Conservation (phyloP, 1,140 invertebrate genomes). For the Lethrus apterus region DNA sequence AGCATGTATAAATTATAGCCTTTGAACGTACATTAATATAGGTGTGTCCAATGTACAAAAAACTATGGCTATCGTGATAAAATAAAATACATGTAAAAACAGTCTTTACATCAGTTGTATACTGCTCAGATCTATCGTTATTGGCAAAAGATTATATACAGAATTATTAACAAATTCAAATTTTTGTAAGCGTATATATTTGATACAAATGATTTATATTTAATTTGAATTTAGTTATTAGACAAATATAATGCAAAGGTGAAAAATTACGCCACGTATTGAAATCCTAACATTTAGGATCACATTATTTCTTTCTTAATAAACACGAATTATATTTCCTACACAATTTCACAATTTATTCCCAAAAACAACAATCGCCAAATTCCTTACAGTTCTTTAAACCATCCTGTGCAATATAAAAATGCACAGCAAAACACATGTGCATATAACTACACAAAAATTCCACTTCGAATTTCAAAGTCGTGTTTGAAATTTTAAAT, state of each 20-base stretch:
- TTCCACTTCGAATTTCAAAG: not conserved
- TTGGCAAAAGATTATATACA: constrained; percentile 4
- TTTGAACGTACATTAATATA: constrained; percentile 2
- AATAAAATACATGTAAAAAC: constrained; percentile 6
- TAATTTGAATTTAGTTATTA: not conserved
- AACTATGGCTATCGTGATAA: not conserved
- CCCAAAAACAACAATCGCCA: no score
- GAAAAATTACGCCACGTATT: no score
- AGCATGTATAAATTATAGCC: constrained; percentile 8
- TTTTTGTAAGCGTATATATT: not conserved
- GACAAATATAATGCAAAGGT: not conserved
- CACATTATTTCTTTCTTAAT: no score
- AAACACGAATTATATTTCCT: not conserved
- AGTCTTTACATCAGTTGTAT: constrained; percentile 11
- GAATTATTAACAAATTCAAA: not conserved
- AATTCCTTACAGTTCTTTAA: constrained; percentile 1
- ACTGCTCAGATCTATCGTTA: constrained; percentile 7
- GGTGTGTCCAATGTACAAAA: constrained; percentile 4
- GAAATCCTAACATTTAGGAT: no score
- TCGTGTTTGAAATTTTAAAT: not conserved
- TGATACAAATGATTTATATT: not conserved
- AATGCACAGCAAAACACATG: constrained; percentile 7
- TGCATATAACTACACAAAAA: constrained; percentile 3
- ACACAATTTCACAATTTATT: not conserved
- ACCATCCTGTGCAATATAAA: not conserved